These are phyloP conservation scores for Vipera ursinii DNA, from an alignment of 2,797 vertebrate species.

Conservation along the genomic window DNA sequence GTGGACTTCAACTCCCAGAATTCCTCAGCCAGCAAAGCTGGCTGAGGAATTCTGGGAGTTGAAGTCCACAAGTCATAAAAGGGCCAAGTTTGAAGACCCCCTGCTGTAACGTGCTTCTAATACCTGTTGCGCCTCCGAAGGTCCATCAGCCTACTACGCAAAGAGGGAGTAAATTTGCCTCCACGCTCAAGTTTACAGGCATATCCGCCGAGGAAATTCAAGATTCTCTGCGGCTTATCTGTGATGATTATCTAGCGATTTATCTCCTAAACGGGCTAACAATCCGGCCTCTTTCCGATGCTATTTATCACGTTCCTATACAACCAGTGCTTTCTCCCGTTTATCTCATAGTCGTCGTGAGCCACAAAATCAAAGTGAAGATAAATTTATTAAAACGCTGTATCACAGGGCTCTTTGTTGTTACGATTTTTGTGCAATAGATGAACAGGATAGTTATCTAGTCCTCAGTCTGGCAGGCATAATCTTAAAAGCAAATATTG, in stretches of 20 bases:
- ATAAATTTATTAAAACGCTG: neutral
- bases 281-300: neutral
- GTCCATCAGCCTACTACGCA: neutral
- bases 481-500: neutral
- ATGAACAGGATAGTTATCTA: neutral
- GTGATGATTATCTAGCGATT: neutral
- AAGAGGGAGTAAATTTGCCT: neutral
- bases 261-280: neutral
- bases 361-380: neutral
- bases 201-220: neutral
- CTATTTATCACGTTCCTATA: neutral
- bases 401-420: neutral
- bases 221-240: neutral
- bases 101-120: neutral
- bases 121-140: neutral
- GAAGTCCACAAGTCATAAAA: too few species aligned
- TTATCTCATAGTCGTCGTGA: neutral
- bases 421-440: neutral
- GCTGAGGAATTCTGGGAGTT: too few species aligned
- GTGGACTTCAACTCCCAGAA: too few species aligned
- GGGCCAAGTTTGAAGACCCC: too few species aligned
- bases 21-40: too few species aligned
- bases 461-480: neutral
- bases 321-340: neutral
- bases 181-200: neutral